phyloP scores from a whole-genome alignment of 2,888 invertebrate genomes.

The Crossocerus cetratus region DNA sequence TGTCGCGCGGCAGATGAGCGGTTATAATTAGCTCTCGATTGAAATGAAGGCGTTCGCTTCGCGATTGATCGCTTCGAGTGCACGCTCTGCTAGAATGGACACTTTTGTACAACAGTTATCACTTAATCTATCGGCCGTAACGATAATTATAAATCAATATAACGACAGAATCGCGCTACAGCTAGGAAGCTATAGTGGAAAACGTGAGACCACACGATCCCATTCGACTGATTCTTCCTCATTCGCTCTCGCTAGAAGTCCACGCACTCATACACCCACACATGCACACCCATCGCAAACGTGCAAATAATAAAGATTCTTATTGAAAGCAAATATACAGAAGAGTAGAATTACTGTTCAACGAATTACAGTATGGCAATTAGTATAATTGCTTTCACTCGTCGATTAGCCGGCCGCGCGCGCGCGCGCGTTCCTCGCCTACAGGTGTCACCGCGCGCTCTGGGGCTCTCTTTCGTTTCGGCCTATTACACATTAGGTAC shows the following conservation, averaged over 20 bases:
- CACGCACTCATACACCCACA: slow-evolving; percentile 44
- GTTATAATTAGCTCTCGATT: neutral
- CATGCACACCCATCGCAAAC: slow-evolving; percentile 35
- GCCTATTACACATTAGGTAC: slow-evolving; percentile 55
- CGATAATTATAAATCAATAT: slow-evolving; percentile 48
- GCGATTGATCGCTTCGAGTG: neutral
- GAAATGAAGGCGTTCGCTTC: neutral
- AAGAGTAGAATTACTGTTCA: slow-evolving; percentile 16
- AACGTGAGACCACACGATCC: slow-evolving; percentile 39
- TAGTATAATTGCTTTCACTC: slow-evolving; percentile 39
- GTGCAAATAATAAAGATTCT: slow-evolving; percentile 35
- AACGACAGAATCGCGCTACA: slow-evolving; percentile 49
- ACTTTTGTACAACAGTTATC: slow-evolving; percentile 32
- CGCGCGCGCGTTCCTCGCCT: neutral
- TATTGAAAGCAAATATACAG: slow-evolving; percentile 47
- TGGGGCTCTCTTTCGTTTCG: slow-evolving; percentile 29
- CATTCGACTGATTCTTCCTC: slow-evolving; percentile 18
- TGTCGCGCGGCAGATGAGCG: too few relatives aligned
- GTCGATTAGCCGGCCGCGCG: neutral
- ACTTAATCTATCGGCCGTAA: slow-evolving; percentile 39
- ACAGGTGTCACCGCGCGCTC: slow-evolving; percentile 24
- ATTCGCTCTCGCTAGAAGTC: neutral
- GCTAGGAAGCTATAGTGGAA: slow-evolving; percentile 54
- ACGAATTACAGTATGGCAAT: neutral
- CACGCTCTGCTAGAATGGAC: neutral